Evolutionary conservation across 2,797 vertebrate species (phyloP), one percentile per base, ranked within the genome.

Genomic region (Ptychadena robeensis): DNA sequence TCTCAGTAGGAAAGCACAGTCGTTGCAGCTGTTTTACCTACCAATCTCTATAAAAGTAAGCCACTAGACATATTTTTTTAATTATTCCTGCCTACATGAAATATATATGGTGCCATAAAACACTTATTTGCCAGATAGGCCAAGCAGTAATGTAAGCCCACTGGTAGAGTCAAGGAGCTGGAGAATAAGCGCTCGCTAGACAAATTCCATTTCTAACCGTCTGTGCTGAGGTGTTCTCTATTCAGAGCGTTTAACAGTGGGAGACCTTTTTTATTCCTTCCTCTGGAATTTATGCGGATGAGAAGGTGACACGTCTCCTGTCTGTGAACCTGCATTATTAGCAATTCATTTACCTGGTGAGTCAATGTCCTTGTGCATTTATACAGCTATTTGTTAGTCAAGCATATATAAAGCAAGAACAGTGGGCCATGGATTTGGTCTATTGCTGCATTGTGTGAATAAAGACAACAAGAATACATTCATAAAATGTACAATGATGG

Each of bases 71-170:
- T 80, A 80, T 80, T 71, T 59, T 30, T 59, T 80, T 80, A 80
- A 80, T 80, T 61, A 71, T 66, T 71, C 28, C 66, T 70, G 35
- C 48, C 34, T 70, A 80, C 67, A 80, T 80, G 48, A 80, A 70
- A 80, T 80, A 80, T 80, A 70, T 69, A 79, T 69, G 34, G 76
- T 79, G 76, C 76, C 30, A 35, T 68, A 57, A 79, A 79, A 68
- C 65, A 68, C 76, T 77, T 79, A 79, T 79, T 79, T 79, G 64
- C 65, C 76, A 79, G 75, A 78, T 78, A 78, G 75, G 76, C 65
- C 44, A 37, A 25, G 40, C 30, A 14, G 75, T 79, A 79, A 81
- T 74, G 65, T 63, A 82, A 74, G 48, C 25, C 72, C 35, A 68
- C 64, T 67, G 63, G 40, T 74, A 35, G 61, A 67, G 69, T 67